Percentiles rank a stretch among this genome's conserved stretches.
These are phyloP conservation scores for Macquaria australasica DNA, from an alignment of 2,113 vertebrate species.

Conservation along the genomic window DNA sequence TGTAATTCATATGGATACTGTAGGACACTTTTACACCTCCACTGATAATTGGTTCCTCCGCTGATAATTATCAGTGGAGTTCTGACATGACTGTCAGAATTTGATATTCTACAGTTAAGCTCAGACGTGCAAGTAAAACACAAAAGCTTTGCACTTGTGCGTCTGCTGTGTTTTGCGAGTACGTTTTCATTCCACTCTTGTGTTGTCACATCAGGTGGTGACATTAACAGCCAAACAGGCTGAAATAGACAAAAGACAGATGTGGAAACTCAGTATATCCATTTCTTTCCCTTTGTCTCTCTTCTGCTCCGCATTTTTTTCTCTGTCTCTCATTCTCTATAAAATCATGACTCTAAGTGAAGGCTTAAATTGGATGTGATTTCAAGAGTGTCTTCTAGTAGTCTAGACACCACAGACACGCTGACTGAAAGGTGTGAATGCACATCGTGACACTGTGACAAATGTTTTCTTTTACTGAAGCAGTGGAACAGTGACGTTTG, in stretches of 20 bases:
- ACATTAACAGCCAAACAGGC: constrained; percentile 40
- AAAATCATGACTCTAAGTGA: constrained; percentile 22
- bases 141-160: background rate
- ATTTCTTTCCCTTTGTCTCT: constrained; percentile 9
- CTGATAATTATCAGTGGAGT: background rate
- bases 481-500: background rate
- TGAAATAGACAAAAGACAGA: constrained; percentile 17
- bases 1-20: too few relatives aligned
- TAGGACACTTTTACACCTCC: background rate
- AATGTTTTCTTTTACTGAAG: background rate
- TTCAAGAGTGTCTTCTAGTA: background rate
- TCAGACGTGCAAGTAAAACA: constrained; percentile 5
- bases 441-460: constrained; percentile 13
- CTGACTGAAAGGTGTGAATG: constrained; percentile 37
- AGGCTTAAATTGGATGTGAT: constrained; percentile 32
- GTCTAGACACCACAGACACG: background rate
- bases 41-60: background rate
- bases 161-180: background rate
- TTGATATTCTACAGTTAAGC: constrained; percentile 4
- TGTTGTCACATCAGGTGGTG: constrained; percentile 14
- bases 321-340: background rate
- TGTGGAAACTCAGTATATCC: background rate
- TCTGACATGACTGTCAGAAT: background rate
- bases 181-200: constrained; percentile 2
- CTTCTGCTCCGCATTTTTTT: background rate